These are phyloP conservation scores for Poeciliopsis turrubarensis DNA, from an alignment of 2,113 vertebrate genomes.

Conservation along the genomic window DNA sequence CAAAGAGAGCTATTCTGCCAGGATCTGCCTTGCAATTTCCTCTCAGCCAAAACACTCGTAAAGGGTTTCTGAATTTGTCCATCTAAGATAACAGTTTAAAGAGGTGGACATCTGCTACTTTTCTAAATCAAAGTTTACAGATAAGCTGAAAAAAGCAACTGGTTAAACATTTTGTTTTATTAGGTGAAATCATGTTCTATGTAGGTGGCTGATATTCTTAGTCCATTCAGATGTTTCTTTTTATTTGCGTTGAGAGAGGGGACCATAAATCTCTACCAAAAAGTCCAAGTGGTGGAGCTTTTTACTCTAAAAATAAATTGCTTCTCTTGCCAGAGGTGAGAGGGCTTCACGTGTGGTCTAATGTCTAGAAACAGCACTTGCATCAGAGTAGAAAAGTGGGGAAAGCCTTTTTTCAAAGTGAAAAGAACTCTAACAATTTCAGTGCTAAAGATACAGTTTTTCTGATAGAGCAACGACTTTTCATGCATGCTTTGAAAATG, in stretches of 20 bases:
- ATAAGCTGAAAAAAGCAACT: background rate
- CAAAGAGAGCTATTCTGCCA: slow-evolving; percentile 1
- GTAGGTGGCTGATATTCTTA: slow-evolving; percentile 79
- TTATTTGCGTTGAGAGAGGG: slow-evolving; percentile 61
- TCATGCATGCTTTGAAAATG: slow-evolving; percentile 12
- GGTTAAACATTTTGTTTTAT: slow-evolving; percentile 16
- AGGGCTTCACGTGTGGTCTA: slow-evolving; percentile 82
- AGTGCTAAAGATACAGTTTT: slow-evolving; percentile 11
- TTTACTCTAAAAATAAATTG: slow-evolving; percentile 77
- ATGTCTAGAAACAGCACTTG: slow-evolving; percentile 70
- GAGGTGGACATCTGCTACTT: background rate
- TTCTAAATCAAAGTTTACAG: slow-evolving; percentile 7
- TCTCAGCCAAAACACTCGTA: slow-evolving; percentile 17
- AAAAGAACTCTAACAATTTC: slow-evolving; percentile 40
- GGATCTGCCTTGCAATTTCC: slow-evolving; percentile 20
- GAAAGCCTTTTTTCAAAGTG: slow-evolving; percentile 43
- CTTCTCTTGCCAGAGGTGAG: slow-evolving; percentile 69
- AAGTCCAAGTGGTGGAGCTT: slow-evolving; percentile 57
- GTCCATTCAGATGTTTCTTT: slow-evolving; percentile 52
- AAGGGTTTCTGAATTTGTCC: slow-evolving; percentile 16
- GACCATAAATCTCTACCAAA: slow-evolving; percentile 75
- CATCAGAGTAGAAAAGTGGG: slow-evolving; percentile 78
- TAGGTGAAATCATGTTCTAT: slow-evolving; percentile 68
- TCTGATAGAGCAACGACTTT: slow-evolving; percentile 18
- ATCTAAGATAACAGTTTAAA: slow-evolving; percentile 9